Evolutionary conservation across 2,797 vertebrate genomes (phyloP), one percentile per base, ranked within the genome.

Genomic region (Sebastolobus alascanus): DNA sequence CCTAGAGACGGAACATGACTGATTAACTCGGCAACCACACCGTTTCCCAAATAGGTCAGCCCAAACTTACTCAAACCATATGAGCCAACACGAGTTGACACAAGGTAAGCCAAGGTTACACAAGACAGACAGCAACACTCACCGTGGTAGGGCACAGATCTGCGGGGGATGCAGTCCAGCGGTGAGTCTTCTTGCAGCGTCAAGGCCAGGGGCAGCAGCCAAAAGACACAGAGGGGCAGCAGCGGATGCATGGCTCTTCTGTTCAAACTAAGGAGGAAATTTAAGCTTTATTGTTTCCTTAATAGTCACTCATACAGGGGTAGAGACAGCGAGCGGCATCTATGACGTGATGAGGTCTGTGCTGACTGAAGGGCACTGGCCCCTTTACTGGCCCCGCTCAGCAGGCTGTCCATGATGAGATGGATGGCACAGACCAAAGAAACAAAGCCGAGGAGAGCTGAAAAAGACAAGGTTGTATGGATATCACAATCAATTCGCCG

Each of bases 121-220:
- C 55, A 83, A 87, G 37, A 70, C 35, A 18, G 65, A 46, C 1
- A 35, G 33, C 31, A 79, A 63, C 55, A 94, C 96, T 96, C 90
- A 96, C 95, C 87, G 6, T 81, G 74, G 86, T 92, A 94, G 29
- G 87, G 84, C 56, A 97, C 84, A 25, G 87, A 95, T 94, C 95
- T 96, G 63, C 95, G 94, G 6, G 95, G 94, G 70, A 92, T 20
- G 68, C 72, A 74, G 75, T 77, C 55, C 65, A 69, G 54, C 20
- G 83, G 80, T 8, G 84, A 82, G 83, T 81, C 64, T 18, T 88
- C 80, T 13, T 86, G 79, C 40, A 87, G 84, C n/a, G 40, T 83
- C 76, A 75, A 80, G 40, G 87, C 78, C 79, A 85, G 69, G 35
- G 91, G 87, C 76, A 93, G 89, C 79, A 95, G 83, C 82, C 89